Conservation (phyloP, 2,113 vertebrate species). For the Cyanoderma ruficeps region DNA sequence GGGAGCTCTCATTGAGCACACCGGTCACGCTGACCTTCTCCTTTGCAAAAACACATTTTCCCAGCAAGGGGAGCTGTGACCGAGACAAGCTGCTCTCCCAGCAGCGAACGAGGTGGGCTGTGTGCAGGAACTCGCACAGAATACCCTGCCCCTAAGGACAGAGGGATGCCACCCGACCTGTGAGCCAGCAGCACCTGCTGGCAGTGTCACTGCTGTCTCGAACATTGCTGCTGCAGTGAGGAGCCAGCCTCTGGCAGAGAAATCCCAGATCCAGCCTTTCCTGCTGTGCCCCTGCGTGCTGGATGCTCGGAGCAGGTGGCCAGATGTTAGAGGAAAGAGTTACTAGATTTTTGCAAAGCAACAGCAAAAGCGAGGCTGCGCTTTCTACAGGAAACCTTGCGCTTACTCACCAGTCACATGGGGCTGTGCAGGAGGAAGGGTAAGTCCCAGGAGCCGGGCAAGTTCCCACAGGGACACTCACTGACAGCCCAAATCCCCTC, state of each 20-base stretch:
- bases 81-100: neutral
- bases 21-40: constrained; percentile 42
- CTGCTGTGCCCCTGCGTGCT: fast-evolving
- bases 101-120: neutral
- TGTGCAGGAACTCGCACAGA: neutral
- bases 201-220: neutral
- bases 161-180: neutral
- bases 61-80: neutral
- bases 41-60: constrained; percentile 11
- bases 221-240: fast-evolving
- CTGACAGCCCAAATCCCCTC: neutral
- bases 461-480: neutral
- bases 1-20: neutral
- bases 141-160: neutral
- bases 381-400: constrained; percentile 41
- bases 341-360: neutral
- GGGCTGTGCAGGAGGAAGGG: constrained; percentile 22
- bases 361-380: neutral
- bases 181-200: neutral
- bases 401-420: constrained; percentile 59
- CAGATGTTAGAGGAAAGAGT: neutral
- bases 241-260: neutral
- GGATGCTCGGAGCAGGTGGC: neutral
- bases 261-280: neutral
- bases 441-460: neutral